phyloP scores from a whole-genome alignment of 2,113 vertebrate species.

The Conger conger region DNA sequence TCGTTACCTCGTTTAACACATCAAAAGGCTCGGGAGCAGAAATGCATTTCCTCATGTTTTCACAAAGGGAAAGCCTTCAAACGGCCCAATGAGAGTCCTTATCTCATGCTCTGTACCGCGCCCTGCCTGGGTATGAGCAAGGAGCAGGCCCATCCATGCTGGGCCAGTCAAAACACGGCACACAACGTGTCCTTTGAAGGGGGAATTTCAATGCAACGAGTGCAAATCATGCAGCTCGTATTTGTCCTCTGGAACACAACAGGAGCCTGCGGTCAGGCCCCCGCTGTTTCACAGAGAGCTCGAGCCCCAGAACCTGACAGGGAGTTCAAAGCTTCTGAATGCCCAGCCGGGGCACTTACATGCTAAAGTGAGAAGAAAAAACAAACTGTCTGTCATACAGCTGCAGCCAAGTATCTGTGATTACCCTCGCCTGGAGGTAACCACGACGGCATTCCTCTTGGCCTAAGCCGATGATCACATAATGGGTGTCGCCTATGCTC shows the following conservation, averaged over 20 bases:
- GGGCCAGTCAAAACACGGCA: background rate
- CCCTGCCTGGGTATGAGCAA: background rate
- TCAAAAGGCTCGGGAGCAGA: background rate
- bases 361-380: background rate
- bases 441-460: background rate
- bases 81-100: background rate
- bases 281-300: background rate
- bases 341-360: background rate
- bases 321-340: slow-evolving; percentile 1
- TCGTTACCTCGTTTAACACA: background rate
- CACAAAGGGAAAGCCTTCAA: background rate
- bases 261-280: background rate
- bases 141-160: background rate
- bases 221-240: background rate
- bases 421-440: background rate
- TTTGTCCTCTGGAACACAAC: background rate
- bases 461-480: background rate
- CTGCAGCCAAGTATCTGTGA: background rate
- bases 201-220: background rate
- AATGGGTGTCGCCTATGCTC: background rate
- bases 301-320: background rate
- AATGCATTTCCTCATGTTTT: slow-evolving; percentile 2
- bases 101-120: background rate
- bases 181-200: background rate
- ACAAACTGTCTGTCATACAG: background rate